These are phyloP conservation scores for Muscina levida DNA, from an alignment of 2,888 invertebrate genomes.

Conservation along the genomic window DNA sequence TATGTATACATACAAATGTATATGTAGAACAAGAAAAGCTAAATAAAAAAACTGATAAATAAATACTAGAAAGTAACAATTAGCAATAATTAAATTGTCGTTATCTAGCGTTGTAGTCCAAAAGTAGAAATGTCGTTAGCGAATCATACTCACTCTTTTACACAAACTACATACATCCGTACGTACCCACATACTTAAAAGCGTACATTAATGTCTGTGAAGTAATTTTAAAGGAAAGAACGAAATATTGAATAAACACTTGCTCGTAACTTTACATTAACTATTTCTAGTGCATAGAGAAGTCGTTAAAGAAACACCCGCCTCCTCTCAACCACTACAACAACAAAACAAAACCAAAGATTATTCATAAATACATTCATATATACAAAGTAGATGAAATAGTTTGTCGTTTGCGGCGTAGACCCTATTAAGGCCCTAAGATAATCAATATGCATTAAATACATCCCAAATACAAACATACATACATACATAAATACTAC, in stretches of 20 bases:
- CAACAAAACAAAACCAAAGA: constrained; percentile 60
- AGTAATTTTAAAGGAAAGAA: constrained; percentile 25
- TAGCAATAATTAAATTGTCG: constrained; percentile 68
- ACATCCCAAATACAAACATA: constrained; percentile 19
- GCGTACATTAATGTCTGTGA: constrained; percentile 32
- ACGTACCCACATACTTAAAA: too few species aligned
- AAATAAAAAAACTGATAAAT: constrained; percentile 24
- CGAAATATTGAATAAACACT: constrained; percentile 11
- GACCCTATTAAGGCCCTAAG: constrained; percentile 11
- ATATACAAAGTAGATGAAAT: constrained; percentile 13
- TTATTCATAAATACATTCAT: constrained; percentile 22
- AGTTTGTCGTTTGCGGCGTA: constrained; percentile 11
- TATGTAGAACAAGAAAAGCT: constrained; percentile 9
- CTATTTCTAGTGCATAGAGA: constrained; percentile 38
- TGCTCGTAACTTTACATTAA: constrained; percentile 28
- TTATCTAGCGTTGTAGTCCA: constrained; percentile 64
- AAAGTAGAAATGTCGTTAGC: constrained; percentile 66
- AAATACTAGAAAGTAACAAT: constrained; percentile 62
- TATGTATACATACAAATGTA: too few species aligned
- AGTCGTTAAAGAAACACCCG: constrained; percentile 53
- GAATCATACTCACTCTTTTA: constrained; percentile 46
- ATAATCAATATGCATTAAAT: constrained; percentile 32
- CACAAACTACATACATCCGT: constrained; percentile 40
- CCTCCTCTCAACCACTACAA: constrained; percentile 43
- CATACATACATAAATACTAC: neutral